Evolutionary conservation across 1,140 invertebrate genomes (phyloP).

Genomic region (Calephelis nemesis): DNA sequence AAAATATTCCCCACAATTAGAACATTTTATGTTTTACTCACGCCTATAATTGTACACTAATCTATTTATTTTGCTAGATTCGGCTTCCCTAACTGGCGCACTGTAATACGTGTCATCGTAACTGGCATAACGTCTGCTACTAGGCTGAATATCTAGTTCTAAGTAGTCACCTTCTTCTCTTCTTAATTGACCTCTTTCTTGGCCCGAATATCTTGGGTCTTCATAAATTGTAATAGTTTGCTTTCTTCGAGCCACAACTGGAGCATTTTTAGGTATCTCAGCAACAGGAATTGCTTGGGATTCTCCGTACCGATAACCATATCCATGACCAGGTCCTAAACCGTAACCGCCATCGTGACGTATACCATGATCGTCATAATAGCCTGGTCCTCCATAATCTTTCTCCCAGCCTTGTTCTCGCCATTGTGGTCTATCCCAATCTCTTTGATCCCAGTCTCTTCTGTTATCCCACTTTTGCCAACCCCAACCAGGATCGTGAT

Average conservation of each 20-base stretch:
- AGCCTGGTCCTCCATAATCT: conserved; percentile 57
- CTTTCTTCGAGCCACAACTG: conserved; percentile 60
- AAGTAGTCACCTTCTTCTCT: conserved; percentile 68
- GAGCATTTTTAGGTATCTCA: conserved; percentile 58
- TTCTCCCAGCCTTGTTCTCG: conserved; percentile 47
- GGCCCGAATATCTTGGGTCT: conserved; percentile 78
- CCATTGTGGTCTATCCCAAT: conserved; percentile 40
- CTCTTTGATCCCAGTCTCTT: conserved; percentile 47
- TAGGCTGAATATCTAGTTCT: conserved; percentile 68
- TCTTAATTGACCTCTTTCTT: conserved; percentile 56
- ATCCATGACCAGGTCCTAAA: conserved; percentile 62
- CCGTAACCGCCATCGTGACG: conserved; percentile 63
- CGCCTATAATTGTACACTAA: conserved; percentile 74
- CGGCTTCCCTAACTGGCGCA: conserved; percentile 47
- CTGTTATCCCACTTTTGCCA: conserved; percentile 54
- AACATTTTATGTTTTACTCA: conserved; percentile 20
- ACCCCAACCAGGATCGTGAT: conserved; percentile 51
- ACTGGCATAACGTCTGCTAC: conserved; percentile 67
- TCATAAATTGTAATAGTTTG: conserved; percentile 81
- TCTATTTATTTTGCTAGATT: conserved; percentile 73
- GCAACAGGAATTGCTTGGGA: conserved; percentile 51
- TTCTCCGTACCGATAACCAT: conserved; percentile 73
- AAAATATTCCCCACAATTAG: background rate
- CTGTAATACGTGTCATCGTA: conserved; percentile 72
- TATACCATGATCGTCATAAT: conserved; percentile 56